A percentile compares a stretch with the other conserved stretches of the same genome.
These are phyloP conservation scores for Heliconius congener DNA, from an alignment of 1,140 invertebrate species.

Conservation along the genomic window DNA sequence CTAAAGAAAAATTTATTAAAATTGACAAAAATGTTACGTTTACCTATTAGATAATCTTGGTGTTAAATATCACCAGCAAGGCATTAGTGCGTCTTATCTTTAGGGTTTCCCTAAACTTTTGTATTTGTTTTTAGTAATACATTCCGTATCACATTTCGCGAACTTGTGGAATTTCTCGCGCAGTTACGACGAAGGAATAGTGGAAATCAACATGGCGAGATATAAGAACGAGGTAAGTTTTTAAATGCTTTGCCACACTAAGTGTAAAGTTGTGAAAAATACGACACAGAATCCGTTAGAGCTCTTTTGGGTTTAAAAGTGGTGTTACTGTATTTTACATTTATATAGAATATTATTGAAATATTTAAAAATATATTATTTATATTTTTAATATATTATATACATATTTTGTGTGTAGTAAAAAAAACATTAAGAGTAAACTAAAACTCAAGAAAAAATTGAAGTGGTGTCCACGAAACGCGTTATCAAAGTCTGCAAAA, in stretches of 20 bases:
- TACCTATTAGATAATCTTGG: background rate
- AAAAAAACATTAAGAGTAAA: background rate
- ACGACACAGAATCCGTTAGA: background rate
- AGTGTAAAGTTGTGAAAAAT: constrained; percentile 5
- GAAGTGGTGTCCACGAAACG: background rate
- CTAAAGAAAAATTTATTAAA: background rate
- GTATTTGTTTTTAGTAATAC: constrained; percentile 64
- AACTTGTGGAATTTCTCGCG: constrained; percentile 76
- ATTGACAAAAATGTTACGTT: background rate
- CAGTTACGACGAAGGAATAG: constrained; percentile 58
- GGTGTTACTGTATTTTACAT: background rate
- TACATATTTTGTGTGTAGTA: background rate
- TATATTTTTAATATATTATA: background rate
- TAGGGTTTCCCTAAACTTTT: constrained; percentile 31
- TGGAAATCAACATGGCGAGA: constrained; percentile 68
- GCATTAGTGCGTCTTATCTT: constrained; percentile 15
- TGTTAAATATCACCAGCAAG: constrained; percentile 22
- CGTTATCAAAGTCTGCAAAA: background rate
- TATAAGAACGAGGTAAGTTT: constrained; percentile 71
- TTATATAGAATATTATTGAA: no score
- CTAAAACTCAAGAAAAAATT: background rate
- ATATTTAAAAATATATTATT: no score
- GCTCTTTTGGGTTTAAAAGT: background rate
- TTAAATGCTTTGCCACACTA: background rate
- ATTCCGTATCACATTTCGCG: constrained; percentile 72